Percentiles rank a stretch among this genome's conserved stretches.
These are phyloP conservation scores for Oscheius sp. DNA, from an alignment of 2,888 invertebrate species.

Conservation along the genomic window DNA sequence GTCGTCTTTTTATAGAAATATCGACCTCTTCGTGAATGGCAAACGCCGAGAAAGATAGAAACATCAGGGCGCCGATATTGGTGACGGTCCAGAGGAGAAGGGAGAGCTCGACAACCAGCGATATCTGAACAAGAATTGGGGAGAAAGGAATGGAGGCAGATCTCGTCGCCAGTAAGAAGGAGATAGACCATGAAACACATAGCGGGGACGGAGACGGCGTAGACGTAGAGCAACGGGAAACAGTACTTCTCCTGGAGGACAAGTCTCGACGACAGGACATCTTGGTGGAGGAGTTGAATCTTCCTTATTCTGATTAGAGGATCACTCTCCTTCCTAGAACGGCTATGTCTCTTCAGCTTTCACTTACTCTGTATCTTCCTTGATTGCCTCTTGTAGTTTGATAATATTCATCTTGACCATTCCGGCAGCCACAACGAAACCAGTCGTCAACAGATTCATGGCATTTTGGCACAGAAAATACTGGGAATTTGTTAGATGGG, in stretches of 20 bases:
- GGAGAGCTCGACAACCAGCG: conserved; percentile 4
- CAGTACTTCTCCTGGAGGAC: conserved; percentile 6
- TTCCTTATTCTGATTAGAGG: background rate
- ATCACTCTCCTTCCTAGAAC: background rate
- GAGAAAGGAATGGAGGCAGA: conserved; percentile 4
- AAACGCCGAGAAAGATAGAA: conserved; percentile 51
- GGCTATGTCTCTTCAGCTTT: background rate
- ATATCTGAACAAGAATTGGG: background rate
- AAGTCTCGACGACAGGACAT: background rate
- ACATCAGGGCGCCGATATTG: conserved; percentile 41
- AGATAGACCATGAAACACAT: conserved; percentile 14
- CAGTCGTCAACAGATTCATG: background rate
- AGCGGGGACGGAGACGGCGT: conserved; percentile 11
- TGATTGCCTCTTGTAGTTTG: background rate
- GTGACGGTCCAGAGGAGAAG: conserved; percentile 50
- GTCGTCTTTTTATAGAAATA: background rate
- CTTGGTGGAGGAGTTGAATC: conserved; percentile 5
- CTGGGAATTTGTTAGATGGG: conserved; percentile 11
- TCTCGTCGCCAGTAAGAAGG: background rate
- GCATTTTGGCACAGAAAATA: conserved; percentile 11
- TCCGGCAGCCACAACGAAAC: background rate
- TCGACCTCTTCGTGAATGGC: conserved; percentile 51
- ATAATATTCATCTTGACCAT: background rate
- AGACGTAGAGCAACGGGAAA: conserved; percentile 6
- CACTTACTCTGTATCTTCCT: background rate